These are phyloP conservation scores for Arctia plantaginis DNA, from an alignment of 2,888 invertebrate genomes.

Conservation along the genomic window DNA sequence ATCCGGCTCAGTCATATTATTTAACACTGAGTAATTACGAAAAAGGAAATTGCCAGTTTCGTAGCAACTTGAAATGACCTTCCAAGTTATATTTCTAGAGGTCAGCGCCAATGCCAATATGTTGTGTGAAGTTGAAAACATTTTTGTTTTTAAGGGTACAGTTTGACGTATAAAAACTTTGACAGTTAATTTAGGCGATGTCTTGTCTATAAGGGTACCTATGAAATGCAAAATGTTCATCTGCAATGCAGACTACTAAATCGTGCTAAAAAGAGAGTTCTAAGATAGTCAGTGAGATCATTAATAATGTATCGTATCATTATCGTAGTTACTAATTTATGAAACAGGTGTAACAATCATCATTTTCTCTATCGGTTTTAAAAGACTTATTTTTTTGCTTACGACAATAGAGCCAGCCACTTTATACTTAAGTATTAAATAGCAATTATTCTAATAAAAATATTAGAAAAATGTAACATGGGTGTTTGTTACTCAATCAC, in stretches of 20 bases:
- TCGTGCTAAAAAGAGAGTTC: neutral
- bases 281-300: neutral
- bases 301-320: neutral
- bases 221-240: neutral
- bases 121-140: constrained; percentile 2
- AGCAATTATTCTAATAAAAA: no score
- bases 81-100: constrained; percentile 36
- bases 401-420: neutral
- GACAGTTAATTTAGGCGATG: constrained; percentile 28
- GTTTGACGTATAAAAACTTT: neutral
- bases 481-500: neutral
- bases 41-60: constrained; percentile 27
- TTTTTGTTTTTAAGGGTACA: neutral
- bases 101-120: constrained; percentile 13
- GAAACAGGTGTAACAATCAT: neutral
- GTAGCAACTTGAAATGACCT: constrained; percentile 25
- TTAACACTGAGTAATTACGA: constrained; percentile 56
- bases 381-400: neutral
- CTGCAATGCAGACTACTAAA: neutral
- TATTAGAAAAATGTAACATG: neutral
- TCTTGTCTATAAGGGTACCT: neutral
- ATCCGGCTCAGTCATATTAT: constrained; percentile 71
- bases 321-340: neutral
- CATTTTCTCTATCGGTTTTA: neutral
- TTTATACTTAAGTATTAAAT: no score